A percentile compares a stretch with the other conserved stretches of the same genome.
phyloP scores from a whole-genome alignment of 1,140 invertebrate genomes.

The Drosophila aff. region DNA sequence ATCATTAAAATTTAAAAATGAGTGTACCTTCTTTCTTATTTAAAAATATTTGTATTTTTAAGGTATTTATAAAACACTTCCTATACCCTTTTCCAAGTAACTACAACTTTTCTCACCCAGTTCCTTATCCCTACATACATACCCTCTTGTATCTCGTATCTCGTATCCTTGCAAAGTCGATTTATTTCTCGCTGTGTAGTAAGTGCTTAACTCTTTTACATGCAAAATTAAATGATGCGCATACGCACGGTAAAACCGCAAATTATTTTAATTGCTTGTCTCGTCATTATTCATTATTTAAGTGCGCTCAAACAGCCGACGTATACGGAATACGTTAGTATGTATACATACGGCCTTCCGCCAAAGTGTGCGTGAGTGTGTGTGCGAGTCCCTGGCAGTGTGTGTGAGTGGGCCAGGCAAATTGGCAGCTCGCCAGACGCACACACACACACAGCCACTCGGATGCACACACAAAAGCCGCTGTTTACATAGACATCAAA shows the following conservation, averaged over 20 bases:
- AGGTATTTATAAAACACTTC: not conserved
- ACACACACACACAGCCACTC: constrained; percentile 44
- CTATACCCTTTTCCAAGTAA: not conserved
- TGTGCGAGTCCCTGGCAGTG: not conserved
- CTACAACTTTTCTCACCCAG: not conserved
- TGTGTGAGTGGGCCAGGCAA: constrained; percentile 53
- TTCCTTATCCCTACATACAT: too few species aligned
- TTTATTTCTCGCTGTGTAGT: constrained; percentile 66
- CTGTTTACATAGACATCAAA: constrained; percentile 83
- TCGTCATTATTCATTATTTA: constrained; percentile 85
- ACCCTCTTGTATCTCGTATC: too few species aligned
- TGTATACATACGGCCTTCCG: constrained; percentile 34
- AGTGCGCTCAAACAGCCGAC: constrained; percentile 76
- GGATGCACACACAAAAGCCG: constrained; percentile 55
- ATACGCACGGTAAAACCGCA: constrained; percentile 85
- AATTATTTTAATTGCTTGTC: constrained; percentile 85
- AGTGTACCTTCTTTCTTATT: too few species aligned
- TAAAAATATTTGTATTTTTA: not conserved
- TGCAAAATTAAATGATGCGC: constrained; percentile 85
- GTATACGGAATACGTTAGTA: constrained; percentile 48
- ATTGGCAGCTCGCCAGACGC: constrained; percentile 62
- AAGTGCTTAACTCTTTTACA: constrained; percentile 83
- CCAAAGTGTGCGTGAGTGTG: constrained; percentile 13
- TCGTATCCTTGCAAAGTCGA: not conserved
- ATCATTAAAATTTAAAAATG: too few species aligned